phyloP scores from a whole-genome alignment of 2,797 vertebrate species.

The Microctenopoma steveboyesi region DNA sequence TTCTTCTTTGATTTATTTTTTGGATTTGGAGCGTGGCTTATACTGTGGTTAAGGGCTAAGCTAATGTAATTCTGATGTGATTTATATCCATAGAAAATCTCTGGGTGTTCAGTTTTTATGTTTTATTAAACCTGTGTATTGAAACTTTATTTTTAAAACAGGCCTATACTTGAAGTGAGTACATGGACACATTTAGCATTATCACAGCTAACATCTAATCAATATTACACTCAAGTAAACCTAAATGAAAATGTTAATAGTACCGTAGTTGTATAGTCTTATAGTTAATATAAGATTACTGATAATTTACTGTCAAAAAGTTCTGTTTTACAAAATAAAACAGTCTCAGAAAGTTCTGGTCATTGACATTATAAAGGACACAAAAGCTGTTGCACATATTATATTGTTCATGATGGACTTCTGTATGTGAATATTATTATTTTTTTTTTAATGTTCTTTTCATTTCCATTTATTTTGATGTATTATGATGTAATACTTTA shows the following conservation, averaged over 20 bases:
- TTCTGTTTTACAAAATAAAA: too few species aligned
- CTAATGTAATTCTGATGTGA: slow-evolving; percentile 2
- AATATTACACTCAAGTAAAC: too few species aligned
- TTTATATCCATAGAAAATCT: slow-evolving; percentile 1
- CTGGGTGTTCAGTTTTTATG: background rate
- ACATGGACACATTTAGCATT: background rate
- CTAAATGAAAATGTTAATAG: too few species aligned
- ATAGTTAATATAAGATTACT: too few species aligned
- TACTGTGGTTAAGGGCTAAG: background rate
- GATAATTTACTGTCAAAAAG: too few species aligned
- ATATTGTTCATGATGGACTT: background rate
- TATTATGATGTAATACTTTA: background rate
- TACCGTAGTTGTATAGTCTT: too few species aligned
- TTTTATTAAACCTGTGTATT: background rate
- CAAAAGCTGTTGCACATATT: background rate
- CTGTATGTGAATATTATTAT: background rate
- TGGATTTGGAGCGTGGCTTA: background rate
- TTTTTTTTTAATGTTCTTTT: background rate
- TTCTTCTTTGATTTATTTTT: background rate
- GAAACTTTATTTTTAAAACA: background rate
- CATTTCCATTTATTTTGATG: background rate
- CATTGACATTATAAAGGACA: too few species aligned
- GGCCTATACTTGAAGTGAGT: background rate
- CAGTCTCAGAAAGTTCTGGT: too few species aligned
- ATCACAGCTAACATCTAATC: background rate